Conservation (phyloP, 2,113 vertebrate genomes). For the Rana temporaria region DNA sequence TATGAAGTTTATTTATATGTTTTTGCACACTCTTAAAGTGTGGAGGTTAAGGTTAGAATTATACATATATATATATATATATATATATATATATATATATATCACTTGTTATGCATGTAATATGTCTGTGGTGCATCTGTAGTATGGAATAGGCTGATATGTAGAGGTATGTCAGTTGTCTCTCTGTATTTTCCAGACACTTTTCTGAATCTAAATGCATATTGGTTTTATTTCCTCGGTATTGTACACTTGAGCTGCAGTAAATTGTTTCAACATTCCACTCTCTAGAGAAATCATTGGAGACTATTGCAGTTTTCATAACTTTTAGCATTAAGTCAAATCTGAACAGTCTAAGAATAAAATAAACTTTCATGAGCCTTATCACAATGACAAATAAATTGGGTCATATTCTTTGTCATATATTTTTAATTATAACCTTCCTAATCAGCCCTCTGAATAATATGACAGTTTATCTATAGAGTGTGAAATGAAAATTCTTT, state of each 20-base stretch:
- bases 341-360: background rate
- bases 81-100: too few relatives aligned
- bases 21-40: too few relatives aligned
- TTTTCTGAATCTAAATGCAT: background rate
- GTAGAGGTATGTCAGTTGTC: background rate
- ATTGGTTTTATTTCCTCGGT: background rate
- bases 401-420: constrained; percentile 49
- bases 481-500: constrained; percentile 80
- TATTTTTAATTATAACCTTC: constrained; percentile 77
- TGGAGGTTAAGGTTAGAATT: too few relatives aligned
- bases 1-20: too few relatives aligned
- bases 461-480: constrained; percentile 79
- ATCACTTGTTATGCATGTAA: too few relatives aligned
- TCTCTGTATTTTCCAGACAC: background rate
- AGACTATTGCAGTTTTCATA: background rate
- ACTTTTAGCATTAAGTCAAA: constrained; percentile 3
- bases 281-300: background rate
- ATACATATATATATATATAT: too few relatives aligned
- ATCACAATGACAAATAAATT: constrained; percentile 55
- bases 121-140: background rate
- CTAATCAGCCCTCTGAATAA: constrained; percentile 78
- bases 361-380: background rate
- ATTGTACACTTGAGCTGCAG: background rate
- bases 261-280: background rate
- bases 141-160: background rate